phyloP scores from a whole-genome alignment of 2,888 invertebrate species.

The Aromia moschata region DNA sequence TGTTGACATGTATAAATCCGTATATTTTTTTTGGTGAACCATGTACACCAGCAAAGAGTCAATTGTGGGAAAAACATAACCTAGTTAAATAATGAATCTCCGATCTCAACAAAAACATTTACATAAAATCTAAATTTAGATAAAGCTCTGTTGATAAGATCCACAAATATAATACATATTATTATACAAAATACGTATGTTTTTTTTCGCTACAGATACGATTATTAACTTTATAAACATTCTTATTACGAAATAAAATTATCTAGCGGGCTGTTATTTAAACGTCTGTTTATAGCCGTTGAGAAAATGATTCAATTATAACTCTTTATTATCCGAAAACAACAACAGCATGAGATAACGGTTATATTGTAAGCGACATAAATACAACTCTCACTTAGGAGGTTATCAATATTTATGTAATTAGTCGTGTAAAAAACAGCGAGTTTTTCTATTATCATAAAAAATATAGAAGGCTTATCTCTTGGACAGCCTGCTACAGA shows the following conservation, averaged over 20 bases:
- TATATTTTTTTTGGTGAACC: too few species aligned
- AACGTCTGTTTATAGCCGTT: neutral
- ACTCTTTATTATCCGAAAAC: slow-evolving; percentile 18
- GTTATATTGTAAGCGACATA: neutral
- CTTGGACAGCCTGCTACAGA: too few species aligned
- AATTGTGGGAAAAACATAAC: neutral
- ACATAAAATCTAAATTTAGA: neutral
- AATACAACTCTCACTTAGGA: neutral
- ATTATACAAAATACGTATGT: too few species aligned
- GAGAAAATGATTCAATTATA: slow-evolving; percentile 3
- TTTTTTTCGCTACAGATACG: neutral
- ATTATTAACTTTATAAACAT: neutral
- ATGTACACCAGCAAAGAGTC: too few species aligned
- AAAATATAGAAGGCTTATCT: too few species aligned
- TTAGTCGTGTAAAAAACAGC: too few species aligned
- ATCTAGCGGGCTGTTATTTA: neutral
- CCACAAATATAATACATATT: neutral
- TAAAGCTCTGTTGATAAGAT: neutral
- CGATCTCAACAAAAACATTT: neutral
- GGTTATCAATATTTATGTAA: neutral
- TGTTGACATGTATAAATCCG: too few species aligned
- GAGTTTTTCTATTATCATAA: too few species aligned
- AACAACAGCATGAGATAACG: slow-evolving; percentile 13
- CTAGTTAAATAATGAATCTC: neutral
- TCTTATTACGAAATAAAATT: slow-evolving; percentile 2